phyloP scores from a whole-genome alignment of 30 jellyfish, hydroid and myxozoan species.

The Cassiopea xamachana region DNA sequence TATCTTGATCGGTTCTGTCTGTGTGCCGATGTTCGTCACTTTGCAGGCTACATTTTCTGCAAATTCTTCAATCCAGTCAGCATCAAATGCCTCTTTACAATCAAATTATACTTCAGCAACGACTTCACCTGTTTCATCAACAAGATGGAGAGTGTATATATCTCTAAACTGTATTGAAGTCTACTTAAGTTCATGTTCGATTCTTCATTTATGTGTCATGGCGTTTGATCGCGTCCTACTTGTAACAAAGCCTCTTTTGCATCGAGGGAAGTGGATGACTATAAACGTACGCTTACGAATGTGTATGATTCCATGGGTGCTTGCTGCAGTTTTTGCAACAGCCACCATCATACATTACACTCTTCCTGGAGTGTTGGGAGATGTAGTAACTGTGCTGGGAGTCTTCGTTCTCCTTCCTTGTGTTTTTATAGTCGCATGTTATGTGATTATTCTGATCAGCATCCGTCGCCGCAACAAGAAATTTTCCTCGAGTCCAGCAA shows the following conservation, averaged over 20 bases:
- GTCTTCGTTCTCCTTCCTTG: not conserved
- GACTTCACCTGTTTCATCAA: not conserved
- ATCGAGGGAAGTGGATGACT: not conserved
- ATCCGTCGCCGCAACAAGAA: not conserved
- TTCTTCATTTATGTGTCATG: not conserved
- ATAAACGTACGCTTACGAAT: not conserved
- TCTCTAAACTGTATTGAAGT: not conserved
- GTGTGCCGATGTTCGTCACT: not conserved
- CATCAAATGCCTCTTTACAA: not conserved
- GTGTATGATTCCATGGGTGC: not conserved
- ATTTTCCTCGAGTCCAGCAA: not conserved
- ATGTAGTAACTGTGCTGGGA: not conserved
- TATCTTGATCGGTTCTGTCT: not conserved
- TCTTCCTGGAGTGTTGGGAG: not conserved
- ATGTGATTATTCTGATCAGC: not conserved
- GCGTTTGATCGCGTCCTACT: not conserved
- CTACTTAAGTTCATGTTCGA: not conserved
- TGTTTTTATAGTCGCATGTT: not conserved
- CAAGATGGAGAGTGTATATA: not conserved
- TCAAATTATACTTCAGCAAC: not conserved
- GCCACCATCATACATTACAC: not conserved
- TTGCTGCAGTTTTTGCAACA: not conserved
- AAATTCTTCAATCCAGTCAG: not conserved
- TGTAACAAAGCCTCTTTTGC: not conserved
- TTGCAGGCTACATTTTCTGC: not conserved